Conservation (phyloP, 2,113 vertebrate species). For the Rhinolophus sinicus region DNA sequence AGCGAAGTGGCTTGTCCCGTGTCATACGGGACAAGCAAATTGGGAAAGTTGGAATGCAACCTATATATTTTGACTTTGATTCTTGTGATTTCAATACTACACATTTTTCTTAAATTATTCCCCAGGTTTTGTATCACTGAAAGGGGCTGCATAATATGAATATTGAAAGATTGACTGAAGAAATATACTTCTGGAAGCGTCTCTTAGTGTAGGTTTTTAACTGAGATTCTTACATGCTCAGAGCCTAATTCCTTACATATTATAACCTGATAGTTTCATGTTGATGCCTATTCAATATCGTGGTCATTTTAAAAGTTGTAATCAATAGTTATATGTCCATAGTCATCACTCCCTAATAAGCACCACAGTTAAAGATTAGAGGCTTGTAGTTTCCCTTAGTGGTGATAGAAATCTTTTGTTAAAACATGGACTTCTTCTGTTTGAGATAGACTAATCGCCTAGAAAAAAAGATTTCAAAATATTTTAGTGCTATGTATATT, state of each 20-base stretch:
- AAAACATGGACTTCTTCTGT: not conserved
- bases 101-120: not conserved
- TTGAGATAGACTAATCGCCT: not conserved
- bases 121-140: not conserved
- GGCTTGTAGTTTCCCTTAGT: not conserved
- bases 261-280: not conserved
- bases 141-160: not conserved
- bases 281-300: not conserved
- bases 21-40: not conserved
- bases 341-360: not conserved
- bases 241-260: not conserved
- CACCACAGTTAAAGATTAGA: not conserved
- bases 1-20: accelerated
- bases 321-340: not conserved
- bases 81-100: not conserved
- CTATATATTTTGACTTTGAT: not conserved
- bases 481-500: accelerated
- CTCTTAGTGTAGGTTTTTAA: not conserved
- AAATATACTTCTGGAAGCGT: not conserved
- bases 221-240: not conserved
- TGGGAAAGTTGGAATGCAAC: not conserved
- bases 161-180: not conserved
- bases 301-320: conserved; percentile 6
- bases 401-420: not conserved
- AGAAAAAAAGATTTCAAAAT: not conserved